Percentiles rank a stretch among this genome's conserved stretches.
Evolutionary conservation across 2,113 vertebrate genomes (phyloP).

Genomic region (Hippocampus abdominalis): DNA sequence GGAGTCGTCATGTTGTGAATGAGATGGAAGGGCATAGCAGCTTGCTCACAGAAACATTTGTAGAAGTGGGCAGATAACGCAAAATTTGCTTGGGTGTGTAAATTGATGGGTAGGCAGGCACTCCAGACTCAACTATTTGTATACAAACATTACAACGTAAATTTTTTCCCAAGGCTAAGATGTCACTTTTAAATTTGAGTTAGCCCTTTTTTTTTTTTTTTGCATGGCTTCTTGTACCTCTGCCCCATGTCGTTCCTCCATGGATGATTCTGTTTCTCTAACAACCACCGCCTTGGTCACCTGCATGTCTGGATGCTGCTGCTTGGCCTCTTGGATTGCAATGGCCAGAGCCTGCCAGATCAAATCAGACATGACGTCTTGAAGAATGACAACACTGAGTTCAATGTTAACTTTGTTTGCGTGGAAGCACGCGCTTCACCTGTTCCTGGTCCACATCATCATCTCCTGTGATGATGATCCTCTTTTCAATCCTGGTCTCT

Average conservation of each 20-base stretch:
- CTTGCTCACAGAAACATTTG: too few species aligned
- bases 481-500: slow-evolving; percentile 97
- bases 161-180: too few species aligned
- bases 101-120: too few species aligned
- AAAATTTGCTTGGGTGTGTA: too few species aligned
- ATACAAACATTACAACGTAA: too few species aligned
- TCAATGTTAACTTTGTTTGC: neutral
- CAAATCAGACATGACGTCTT: neutral
- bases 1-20: too few species aligned
- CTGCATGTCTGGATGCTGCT: slow-evolving; percentile 98
- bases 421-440: slow-evolving; percentile 66
- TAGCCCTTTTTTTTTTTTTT: too few species aligned
- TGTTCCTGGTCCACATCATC: slow-evolving; percentile 99
- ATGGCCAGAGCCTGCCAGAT: slow-evolving; percentile 86
- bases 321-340: slow-evolving; percentile 97
- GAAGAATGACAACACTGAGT: neutral
- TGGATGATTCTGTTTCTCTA: slow-evolving; percentile 96
- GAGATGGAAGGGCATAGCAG: too few species aligned
- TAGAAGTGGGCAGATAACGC: too few species aligned
- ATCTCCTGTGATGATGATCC: slow-evolving; percentile 98
- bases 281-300: slow-evolving; percentile 99
- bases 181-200: too few species aligned
- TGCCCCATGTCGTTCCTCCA: slow-evolving; percentile 83
- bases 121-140: too few species aligned
- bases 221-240: slow-evolving; percentile 74